Evolutionary conservation across 2,797 vertebrate genomes (phyloP).

Genomic region (Dipus sagitta): DNA sequence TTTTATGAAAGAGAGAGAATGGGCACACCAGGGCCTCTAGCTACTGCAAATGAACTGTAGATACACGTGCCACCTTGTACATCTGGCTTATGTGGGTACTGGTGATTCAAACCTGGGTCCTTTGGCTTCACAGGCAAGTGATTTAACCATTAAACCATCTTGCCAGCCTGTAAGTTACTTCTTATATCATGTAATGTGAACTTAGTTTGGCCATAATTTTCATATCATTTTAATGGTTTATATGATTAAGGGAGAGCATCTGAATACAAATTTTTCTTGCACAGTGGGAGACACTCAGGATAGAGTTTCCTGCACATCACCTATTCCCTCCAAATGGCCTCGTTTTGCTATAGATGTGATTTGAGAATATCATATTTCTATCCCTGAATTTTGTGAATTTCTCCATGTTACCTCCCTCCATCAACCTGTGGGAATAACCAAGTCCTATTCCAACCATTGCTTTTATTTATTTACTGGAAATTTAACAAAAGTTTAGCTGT

Average conservation of each 20-base stretch:
- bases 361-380: not conserved
- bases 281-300: not conserved
- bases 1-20: too few species aligned
- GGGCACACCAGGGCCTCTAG: too few species aligned
- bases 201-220: not conserved
- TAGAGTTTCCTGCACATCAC: not conserved
- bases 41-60: too few species aligned
- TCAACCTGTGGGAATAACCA: not conserved
- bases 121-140: too few species aligned
- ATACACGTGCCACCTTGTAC: too few species aligned
- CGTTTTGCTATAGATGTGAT: not conserved
- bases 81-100: too few species aligned
- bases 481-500: too few species aligned
- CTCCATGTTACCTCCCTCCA: not conserved
- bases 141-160: too few species aligned
- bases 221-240: not conserved
- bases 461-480: slow-evolving; percentile 35
- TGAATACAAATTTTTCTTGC: not conserved
- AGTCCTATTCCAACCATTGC: not conserved
- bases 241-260: not conserved
- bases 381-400: not conserved
- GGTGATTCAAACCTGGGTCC: too few species aligned
- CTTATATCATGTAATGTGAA: not conserved
- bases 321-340: not conserved
- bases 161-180: too few species aligned